Percentiles rank a stretch among this genome's conserved stretches.
Conservation (phyloP, 2,888 invertebrate genomes). For the Gonocerus acuteangulatus region DNA sequence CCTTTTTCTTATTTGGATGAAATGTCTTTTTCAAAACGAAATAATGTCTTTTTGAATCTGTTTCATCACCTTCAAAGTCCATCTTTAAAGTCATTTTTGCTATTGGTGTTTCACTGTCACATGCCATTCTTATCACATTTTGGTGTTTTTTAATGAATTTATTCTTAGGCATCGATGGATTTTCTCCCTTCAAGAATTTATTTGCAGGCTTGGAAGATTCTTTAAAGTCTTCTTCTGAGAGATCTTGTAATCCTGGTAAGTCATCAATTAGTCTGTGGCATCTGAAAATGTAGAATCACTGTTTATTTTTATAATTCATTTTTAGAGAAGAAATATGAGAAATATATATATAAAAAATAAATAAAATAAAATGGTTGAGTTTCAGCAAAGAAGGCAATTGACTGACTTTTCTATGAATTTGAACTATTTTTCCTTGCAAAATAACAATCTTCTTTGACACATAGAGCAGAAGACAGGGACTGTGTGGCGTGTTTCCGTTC, state of each 20-base stretch:
- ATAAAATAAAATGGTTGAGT: too few species aligned
- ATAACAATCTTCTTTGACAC: too few species aligned
- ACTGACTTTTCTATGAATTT: too few species aligned
- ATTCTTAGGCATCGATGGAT: neutral
- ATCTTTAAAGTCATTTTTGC: constrained; percentile 11
- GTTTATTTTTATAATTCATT: too few species aligned
- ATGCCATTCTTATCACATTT: constrained; percentile 16
- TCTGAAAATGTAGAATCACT: constrained; percentile 7
- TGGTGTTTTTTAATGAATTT: neutral
- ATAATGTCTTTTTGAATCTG: constrained; percentile 5
- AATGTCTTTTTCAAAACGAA: constrained; percentile 7
- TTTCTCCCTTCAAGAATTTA: neutral
- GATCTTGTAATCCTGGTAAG: neutral
- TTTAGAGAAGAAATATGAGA: too few species aligned
- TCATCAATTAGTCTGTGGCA: neutral
- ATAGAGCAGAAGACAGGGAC: too few species aligned
- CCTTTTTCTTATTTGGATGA: neutral
- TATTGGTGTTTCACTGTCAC: constrained; percentile 17
- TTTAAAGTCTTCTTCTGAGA: constrained; percentile 2
- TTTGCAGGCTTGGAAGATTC: neutral
- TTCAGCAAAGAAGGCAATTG: too few species aligned
- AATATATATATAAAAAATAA: too few species aligned
- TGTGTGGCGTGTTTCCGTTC: too few species aligned
- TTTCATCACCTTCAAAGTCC: constrained; percentile 1
- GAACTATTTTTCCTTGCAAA: too few species aligned